A percentile compares a stretch with the other conserved stretches of the same genome.
Conservation (phyloP, 1,140 invertebrate species). For the Drosophila takahashii region DNA sequence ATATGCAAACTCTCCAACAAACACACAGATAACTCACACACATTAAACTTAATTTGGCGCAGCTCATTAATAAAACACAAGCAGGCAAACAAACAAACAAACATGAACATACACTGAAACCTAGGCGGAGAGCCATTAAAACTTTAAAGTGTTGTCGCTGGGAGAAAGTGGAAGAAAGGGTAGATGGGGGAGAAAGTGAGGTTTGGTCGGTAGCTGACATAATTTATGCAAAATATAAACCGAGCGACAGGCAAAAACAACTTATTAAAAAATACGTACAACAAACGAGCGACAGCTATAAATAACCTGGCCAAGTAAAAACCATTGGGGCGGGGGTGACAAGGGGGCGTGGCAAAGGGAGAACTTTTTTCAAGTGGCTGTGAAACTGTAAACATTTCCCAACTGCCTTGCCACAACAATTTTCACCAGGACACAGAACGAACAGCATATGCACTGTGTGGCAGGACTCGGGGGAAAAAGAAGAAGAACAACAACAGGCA, state of each 20-base stretch:
- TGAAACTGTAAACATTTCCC: slow-evolving; percentile 57
- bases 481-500: neutral
- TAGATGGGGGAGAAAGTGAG: slow-evolving; percentile 3
- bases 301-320: slow-evolving; percentile 51
- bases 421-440: neutral
- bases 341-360: neutral
- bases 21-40: slow-evolving; percentile 49
- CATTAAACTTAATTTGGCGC: slow-evolving; percentile 78
- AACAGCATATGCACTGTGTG: slow-evolving; percentile 41
- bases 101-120: slow-evolving; percentile 18
- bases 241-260: slow-evolving; percentile 70
- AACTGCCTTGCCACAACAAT: slow-evolving; percentile 24
- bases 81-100: slow-evolving; percentile 17
- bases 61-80: slow-evolving; percentile 79
- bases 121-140: slow-evolving; percentile 50
- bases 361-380: slow-evolving; percentile 61
- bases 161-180: neutral
- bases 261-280: slow-evolving; percentile 70
- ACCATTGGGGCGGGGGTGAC: neutral
- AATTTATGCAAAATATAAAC: slow-evolving; percentile 80
- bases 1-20: slow-evolving; percentile 17
- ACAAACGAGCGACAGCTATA: slow-evolving; percentile 75
- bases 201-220: slow-evolving; percentile 45
- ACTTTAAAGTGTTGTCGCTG: slow-evolving; percentile 57
- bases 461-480: slow-evolving; percentile 15